A percentile compares a stretch with the other conserved stretches of the same genome.
Conservation (phyloP, 2,113 vertebrate genomes). For the Ia io region DNA sequence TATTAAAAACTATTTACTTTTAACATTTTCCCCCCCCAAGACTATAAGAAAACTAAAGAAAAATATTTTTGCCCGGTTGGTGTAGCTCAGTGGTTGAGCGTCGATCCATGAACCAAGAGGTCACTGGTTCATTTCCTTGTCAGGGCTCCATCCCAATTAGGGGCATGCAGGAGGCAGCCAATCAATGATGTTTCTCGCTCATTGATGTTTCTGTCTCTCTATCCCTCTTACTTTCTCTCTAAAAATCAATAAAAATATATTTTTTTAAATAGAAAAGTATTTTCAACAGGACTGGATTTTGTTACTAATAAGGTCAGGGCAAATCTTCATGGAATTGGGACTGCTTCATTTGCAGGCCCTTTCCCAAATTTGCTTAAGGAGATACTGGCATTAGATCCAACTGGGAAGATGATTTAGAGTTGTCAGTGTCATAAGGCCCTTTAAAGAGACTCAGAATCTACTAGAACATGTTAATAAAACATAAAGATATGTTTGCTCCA, state of each 20-base stretch:
- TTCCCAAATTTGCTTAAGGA: neutral
- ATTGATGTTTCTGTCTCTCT: no score
- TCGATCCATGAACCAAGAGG: no score
- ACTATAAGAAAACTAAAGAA: neutral
- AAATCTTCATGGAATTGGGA: neutral
- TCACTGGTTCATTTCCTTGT: no score
- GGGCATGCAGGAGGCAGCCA: no score
- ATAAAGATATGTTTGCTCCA: neutral
- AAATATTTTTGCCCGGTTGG: neutral
- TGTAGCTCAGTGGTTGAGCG: no score
- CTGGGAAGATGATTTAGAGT: neutral
- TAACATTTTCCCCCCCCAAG: neutral
- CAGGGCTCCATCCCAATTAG: no score
- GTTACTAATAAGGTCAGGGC: neutral
- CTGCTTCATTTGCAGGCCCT: neutral
- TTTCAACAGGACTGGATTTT: neutral
- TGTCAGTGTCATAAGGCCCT: neutral
- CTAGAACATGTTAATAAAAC: neutral
- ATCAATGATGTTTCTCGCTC: no score
- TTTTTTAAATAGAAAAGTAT: neutral
- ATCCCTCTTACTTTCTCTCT: no score
- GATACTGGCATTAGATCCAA: neutral
- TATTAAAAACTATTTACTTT: neutral
- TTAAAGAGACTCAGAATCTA: neutral
- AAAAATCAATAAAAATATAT: no score